A percentile compares a stretch with the other conserved stretches of the same genome.
phyloP scores from a whole-genome alignment of 1,140 invertebrate species.

The Pachypeltis micranthus region DNA sequence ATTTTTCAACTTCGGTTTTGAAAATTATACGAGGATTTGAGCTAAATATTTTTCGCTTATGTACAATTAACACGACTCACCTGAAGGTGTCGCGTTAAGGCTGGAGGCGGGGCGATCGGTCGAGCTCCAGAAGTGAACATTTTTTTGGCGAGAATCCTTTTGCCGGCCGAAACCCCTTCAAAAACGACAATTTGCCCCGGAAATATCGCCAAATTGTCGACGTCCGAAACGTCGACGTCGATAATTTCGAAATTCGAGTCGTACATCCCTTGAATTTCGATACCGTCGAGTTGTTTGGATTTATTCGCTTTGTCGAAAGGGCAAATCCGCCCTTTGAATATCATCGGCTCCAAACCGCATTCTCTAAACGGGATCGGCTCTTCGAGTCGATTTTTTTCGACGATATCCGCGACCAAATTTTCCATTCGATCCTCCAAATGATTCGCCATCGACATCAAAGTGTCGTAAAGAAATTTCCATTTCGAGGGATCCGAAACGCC shows the following conservation, averaged over 20 bases:
- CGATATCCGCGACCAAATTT: conserved; percentile 20
- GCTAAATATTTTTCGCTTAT: too few species aligned
- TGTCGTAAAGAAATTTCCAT: conserved; percentile 27
- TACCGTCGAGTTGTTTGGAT: not conserved
- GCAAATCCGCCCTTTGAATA: conserved; percentile 55
- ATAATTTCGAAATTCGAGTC: conserved; percentile 59
- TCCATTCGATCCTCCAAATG: conserved; percentile 27
- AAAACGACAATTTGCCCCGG: conserved; percentile 73
- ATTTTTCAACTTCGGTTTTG: too few species aligned
- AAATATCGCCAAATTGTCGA: conserved; percentile 62
- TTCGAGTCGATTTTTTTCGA: conserved; percentile 21
- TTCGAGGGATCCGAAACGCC: conserved; percentile 33
- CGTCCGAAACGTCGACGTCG: conserved; percentile 45
- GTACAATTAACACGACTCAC: too few species aligned
- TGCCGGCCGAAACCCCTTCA: conserved; percentile 53
- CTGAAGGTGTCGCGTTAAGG: conserved; percentile 29
- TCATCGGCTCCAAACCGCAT: conserved; percentile 34
- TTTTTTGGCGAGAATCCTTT: conserved; percentile 52
- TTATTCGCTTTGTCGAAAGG: conserved; percentile 7
- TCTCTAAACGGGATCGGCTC: conserved; percentile 22
- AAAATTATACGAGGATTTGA: too few species aligned
- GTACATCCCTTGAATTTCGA: conserved; percentile 33
- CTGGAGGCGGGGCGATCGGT: not conserved
- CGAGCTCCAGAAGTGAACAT: conserved; percentile 42
- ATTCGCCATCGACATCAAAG: conserved; percentile 17